phyloP scores from a whole-genome alignment of 1,140 invertebrate species.

The Platorchestia sp. region DNA sequence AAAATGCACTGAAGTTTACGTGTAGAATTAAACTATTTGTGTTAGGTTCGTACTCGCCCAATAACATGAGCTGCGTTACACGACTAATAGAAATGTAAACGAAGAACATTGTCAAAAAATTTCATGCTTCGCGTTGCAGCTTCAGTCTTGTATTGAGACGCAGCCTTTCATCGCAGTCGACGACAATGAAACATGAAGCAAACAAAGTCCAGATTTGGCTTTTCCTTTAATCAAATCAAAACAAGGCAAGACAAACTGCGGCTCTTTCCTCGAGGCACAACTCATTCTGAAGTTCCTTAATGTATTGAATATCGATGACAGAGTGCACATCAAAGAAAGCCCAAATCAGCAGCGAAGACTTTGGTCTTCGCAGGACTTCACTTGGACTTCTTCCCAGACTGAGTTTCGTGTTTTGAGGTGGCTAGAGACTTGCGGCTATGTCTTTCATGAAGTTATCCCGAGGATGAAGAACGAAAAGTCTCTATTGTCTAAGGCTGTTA shows the following conservation, averaged over 20 bases:
- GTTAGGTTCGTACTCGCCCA: too few species aligned
- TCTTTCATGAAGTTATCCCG: background rate
- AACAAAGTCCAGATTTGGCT: background rate
- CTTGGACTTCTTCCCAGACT: background rate
- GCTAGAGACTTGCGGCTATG: background rate
- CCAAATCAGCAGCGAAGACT: background rate
- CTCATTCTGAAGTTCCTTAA: background rate
- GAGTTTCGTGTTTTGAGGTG: background rate
- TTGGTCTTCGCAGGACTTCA: background rate
- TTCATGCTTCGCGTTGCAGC: background rate
- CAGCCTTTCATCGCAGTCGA: background rate
- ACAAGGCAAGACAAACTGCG: slow-evolving; percentile 36
- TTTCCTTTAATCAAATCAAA: background rate
- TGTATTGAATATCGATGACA: slow-evolving; percentile 54
- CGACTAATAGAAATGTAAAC: background rate
- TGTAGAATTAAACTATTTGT: too few species aligned
- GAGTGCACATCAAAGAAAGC: slow-evolving; percentile 12
- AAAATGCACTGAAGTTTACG: too few species aligned
- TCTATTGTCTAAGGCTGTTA: background rate
- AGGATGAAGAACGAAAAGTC: background rate
- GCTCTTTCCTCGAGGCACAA: background rate
- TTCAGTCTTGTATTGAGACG: background rate
- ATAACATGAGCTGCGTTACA: background rate
- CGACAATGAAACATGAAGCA: background rate
- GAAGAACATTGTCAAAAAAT: background rate